Percentiles rank a stretch among this genome's conserved stretches.
Evolutionary conservation across 2,113 vertebrate genomes (phyloP).

Genomic region (Hemiscyllium ocellatum): DNA sequence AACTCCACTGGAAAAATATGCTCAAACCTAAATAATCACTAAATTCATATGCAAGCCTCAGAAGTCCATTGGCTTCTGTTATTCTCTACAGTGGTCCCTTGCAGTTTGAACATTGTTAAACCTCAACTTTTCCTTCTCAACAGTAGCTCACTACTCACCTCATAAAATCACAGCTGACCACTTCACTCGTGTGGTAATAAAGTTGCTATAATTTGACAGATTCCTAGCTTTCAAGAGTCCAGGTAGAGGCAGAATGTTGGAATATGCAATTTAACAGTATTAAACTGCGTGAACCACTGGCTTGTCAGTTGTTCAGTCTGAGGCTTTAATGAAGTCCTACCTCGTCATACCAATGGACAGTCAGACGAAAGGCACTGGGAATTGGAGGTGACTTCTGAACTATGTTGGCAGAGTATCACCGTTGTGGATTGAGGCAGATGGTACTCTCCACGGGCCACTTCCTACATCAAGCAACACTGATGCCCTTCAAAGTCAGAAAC

Average conservation of each 20-base stretch:
- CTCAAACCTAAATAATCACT: neutral
- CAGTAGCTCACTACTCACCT: neutral
- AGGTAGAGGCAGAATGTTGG: neutral
- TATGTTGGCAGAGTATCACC: neutral
- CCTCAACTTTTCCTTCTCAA: neutral
- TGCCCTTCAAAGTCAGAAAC: neutral
- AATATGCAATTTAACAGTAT: neutral
- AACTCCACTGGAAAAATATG: neutral
- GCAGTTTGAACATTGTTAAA: neutral
- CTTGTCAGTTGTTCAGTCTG: neutral
- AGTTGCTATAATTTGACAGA: neutral
- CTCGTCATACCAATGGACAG: neutral
- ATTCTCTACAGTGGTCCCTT: neutral
- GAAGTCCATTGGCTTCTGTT: neutral
- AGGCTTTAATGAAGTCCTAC: neutral
- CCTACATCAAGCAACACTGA: neutral
- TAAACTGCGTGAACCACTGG: neutral
- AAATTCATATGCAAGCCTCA: neutral
- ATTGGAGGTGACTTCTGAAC: neutral
- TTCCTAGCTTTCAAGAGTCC: neutral
- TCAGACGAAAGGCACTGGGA: neutral
- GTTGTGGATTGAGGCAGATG: neutral
- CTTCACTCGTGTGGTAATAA: neutral
- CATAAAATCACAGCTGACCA: neutral
- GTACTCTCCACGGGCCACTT: neutral